Base-by-base conservation (phyloP, 2,797 vertebrate species). In the Spatula versicolor region DNA sequence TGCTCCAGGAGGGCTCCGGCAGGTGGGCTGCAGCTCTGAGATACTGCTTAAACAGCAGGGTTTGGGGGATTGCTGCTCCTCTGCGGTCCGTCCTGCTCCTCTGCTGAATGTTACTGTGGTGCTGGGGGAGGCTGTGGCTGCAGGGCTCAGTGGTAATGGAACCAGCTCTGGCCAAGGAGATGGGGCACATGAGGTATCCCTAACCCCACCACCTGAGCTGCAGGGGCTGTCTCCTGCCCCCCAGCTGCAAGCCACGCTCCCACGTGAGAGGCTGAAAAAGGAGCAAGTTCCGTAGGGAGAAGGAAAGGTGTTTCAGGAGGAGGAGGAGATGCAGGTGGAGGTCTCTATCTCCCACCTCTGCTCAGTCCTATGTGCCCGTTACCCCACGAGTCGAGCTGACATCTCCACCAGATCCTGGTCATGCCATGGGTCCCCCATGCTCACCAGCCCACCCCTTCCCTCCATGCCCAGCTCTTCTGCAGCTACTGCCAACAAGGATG, bases 71-170 rank as follows among this genome's bases (percentile, higher is more conserved):
- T 64, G 52, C 50, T 68, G 62, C 30, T 35, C 2, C 33, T 37
- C 79, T 81, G 54, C 58, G 48, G 23, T 75, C 43, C 13, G 16
- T 11, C 56, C 75, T 5, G 6, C 7, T 6, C 30, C 52, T 60
- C 58, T 58, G 31, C 76, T 6, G 11, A 25, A 46, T 25, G 26
- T 19, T 41, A 3, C 0, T 0, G 9, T 1, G 3, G 33, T n/a
- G 46, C 31, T 58, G 59, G 14, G 45, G 41, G 43, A 67, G 72
- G 17, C 35, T 1, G 1, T 5, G 46, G 12, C 22, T 80, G 21
- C 43, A 33, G 46, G 30, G 35, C 45, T 80, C 0, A 0, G 31
- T 48, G 37, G 9, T 16, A 5, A 0, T 2, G 26, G 16, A 9
- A 4, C 39, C 45, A 6, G 18, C 33, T 69, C 55, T 76, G 55